Conservation (phyloP, 2,113 vertebrate species). For the Spermophilus dauricus region DNA sequence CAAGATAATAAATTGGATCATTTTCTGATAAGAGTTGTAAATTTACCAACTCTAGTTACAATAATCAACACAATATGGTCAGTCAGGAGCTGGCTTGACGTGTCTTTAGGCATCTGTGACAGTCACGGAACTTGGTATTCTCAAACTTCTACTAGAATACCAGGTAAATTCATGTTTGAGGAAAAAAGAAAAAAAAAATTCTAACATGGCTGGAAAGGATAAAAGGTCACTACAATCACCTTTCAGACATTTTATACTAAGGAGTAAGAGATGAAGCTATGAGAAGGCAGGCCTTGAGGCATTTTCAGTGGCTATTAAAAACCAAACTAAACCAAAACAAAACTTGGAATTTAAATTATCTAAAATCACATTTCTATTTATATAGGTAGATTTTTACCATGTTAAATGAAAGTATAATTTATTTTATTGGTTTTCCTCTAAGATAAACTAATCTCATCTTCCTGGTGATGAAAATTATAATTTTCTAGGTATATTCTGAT, state of each 20-base stretch:
- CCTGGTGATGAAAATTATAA: background rate
- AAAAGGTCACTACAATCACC: background rate
- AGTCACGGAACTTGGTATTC: background rate
- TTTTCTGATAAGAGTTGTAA: constrained; percentile 6
- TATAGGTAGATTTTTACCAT: background rate
- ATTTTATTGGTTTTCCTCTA: constrained; percentile 24
- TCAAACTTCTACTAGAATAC: constrained; percentile 8
- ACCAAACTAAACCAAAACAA: background rate
- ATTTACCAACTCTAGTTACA: background rate
- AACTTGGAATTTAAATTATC: background rate
- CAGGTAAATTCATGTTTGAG: background rate
- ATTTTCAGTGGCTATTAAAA: background rate
- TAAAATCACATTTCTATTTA: background rate
- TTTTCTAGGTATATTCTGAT: constrained; percentile 5
- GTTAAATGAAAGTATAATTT: background rate
- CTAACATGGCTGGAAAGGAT: background rate
- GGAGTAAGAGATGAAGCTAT: constrained; percentile 5
- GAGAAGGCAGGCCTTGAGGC: background rate
- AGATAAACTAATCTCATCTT: constrained; percentile 34
- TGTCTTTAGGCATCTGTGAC: background rate
- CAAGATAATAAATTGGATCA: background rate
- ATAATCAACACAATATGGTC: background rate
- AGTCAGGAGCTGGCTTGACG: background rate
- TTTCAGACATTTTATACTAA: background rate
- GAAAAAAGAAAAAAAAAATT: background rate